phyloP scores from a whole-genome alignment of 2,888 invertebrate species.

The Tridacna crocea region DNA sequence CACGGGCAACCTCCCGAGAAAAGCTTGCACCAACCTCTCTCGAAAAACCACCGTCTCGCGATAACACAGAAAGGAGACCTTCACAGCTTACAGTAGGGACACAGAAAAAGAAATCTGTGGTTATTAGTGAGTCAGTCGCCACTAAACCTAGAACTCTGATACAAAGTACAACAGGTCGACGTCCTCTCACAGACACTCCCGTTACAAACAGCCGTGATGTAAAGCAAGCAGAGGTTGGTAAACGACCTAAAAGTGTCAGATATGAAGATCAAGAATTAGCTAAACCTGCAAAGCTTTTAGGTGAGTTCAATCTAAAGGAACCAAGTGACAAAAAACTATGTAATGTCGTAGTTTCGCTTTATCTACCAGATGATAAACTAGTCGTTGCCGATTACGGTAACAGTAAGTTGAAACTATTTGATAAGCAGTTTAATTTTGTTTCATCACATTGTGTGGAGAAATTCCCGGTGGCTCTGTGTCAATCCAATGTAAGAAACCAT shows the following conservation, averaged over 20 bases:
- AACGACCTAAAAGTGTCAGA: constrained; percentile 30
- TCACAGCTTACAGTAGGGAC: background rate
- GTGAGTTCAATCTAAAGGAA: constrained; percentile 34
- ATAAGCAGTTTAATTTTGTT: constrained; percentile 20
- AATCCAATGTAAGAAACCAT: constrained; percentile 5
- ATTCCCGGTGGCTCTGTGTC: constrained; percentile 45
- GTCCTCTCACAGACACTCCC: constrained; percentile 7
- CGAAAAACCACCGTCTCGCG: background rate
- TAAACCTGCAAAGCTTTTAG: constrained; percentile 31
- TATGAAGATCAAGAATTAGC: constrained; percentile 38
- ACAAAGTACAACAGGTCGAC: constrained; percentile 36
- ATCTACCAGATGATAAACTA: constrained; percentile 32
- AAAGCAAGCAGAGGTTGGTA: background rate
- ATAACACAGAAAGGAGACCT: background rate
- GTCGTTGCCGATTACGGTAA: constrained; percentile 44
- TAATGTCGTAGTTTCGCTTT: constrained; percentile 37
- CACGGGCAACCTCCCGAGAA: background rate
- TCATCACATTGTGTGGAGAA: constrained; percentile 33
- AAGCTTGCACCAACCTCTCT: background rate
- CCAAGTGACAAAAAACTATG: constrained; percentile 32
- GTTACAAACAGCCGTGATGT: background rate
- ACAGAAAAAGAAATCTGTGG: background rate
- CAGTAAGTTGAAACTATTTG: constrained; percentile 45
- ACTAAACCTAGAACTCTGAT: constrained; percentile 35
- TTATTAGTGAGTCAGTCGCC: background rate